Evolutionary conservation across 2,888 invertebrate species (phyloP).

Genomic region (Neoascia interrupta): DNA sequence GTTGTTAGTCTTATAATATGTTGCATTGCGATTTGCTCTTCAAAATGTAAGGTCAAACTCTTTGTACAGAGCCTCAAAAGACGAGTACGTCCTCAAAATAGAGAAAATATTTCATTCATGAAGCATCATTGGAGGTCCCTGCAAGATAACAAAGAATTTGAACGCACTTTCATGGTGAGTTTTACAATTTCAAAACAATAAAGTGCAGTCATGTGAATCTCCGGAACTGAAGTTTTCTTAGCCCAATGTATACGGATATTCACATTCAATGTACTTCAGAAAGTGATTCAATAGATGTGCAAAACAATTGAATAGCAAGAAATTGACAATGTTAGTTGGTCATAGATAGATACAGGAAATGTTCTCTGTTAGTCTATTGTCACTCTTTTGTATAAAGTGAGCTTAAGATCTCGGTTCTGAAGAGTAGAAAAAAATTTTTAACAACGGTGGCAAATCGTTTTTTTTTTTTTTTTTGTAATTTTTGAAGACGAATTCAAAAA

Average conservation of each 20-base stretch:
- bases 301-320: constrained; percentile 22
- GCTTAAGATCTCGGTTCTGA: no score
- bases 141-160: constrained; percentile 33
- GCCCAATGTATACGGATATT: constrained; percentile 53
- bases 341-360: no score
- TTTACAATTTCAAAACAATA: constrained; percentile 30
- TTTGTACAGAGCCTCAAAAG: constrained; percentile 40
- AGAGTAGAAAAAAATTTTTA: no score
- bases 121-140: constrained; percentile 54
- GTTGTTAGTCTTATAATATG: no score
- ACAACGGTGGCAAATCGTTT: no score
- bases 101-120: constrained; percentile 36
- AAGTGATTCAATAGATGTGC: constrained; percentile 53
- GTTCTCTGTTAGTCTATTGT: no score
- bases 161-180: constrained; percentile 23
- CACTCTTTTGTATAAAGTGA: no score
- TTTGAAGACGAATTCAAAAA: no score
- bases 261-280: constrained; percentile 66
- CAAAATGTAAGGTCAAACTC: constrained; percentile 33
- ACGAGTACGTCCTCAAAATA: constrained; percentile 52
- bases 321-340: no score
- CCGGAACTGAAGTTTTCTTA: constrained; percentile 43
- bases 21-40: background rate
- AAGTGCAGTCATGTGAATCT: constrained; percentile 53
- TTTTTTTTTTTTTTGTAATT: no score